Evolutionary conservation across 2,888 invertebrate species (phyloP).

Genomic region (Clunio marinus): DNA sequence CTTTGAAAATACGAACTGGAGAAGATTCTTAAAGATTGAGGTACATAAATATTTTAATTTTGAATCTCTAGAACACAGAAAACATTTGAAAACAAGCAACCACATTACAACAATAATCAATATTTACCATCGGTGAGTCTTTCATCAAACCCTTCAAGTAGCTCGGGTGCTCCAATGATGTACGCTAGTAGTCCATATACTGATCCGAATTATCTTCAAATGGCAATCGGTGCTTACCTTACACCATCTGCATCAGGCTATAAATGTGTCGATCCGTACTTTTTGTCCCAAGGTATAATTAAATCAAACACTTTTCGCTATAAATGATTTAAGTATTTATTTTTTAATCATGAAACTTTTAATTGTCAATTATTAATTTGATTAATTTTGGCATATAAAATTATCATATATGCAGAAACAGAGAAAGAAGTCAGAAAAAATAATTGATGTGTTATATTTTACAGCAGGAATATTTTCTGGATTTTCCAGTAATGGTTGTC

Average conservation of each 20-base stretch:
- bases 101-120: too few species aligned
- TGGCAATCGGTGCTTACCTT: slow-evolving; percentile 65
- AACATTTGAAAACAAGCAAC: too few species aligned
- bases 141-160: neutral
- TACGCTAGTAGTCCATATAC: slow-evolving; percentile 50
- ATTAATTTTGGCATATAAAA: too few species aligned
- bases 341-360: neutral
- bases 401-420: too few species aligned
- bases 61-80: too few species aligned
- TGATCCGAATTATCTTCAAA: slow-evolving; percentile 61
- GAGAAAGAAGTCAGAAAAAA: too few species aligned
- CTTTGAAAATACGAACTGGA: too few species aligned
- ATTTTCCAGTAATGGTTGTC: slow-evolving; percentile 47
- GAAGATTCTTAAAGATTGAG: too few species aligned
- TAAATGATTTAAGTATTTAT: neutral
- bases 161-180: slow-evolving; percentile 43
- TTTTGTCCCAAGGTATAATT: slow-evolving; percentile 62
- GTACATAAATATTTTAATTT: too few species aligned
- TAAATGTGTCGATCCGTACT: slow-evolving; percentile 68
- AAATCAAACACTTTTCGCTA: neutral
- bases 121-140: too few species aligned
- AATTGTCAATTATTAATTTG: neutral
- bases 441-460: too few species aligned
- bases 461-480: slow-evolving; percentile 49
- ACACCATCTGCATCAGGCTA: slow-evolving; percentile 61